These are phyloP conservation scores for Oryzias sinensis DNA, from an alignment of 2,797 vertebrate species.

Conservation along the genomic window DNA sequence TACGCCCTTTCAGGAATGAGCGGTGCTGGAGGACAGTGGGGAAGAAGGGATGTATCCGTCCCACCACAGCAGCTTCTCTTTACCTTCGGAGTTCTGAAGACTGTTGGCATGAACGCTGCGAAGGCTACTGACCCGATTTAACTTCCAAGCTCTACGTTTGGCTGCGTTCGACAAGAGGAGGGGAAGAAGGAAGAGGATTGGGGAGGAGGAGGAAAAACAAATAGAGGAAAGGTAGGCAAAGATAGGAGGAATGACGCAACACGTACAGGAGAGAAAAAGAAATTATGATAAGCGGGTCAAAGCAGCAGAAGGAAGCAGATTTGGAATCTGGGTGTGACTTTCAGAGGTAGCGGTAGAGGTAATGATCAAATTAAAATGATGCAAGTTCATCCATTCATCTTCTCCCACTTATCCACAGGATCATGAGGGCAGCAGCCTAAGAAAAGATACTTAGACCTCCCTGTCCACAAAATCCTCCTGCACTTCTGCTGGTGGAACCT, in stretches of 20 bases:
- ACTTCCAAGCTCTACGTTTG: conserved; percentile 92
- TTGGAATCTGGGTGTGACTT: conserved; percentile 10
- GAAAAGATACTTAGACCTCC: no score
- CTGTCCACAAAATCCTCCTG: no score
- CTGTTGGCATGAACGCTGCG: conserved; percentile 89
- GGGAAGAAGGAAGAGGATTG: conserved; percentile 63
- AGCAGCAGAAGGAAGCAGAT: conserved; percentile 10
- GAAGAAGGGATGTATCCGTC: no score
- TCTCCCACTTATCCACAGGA: no score
- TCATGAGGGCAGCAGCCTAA: no score
- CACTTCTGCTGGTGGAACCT: no score
- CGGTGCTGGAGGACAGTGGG: no score
- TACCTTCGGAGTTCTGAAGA: conserved; percentile 88
- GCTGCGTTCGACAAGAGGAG: conserved; percentile 84
- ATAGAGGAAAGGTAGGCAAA: conserved; percentile 9
- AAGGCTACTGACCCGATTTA: conserved; percentile 91
- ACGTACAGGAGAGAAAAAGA: conserved; percentile 50
- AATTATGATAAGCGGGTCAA: conserved; percentile 12
- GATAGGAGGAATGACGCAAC: neutral
- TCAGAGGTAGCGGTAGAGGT: neutral
- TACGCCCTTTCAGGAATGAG: no score
- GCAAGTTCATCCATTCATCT: no score
- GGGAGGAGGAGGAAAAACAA: conserved; percentile 55
- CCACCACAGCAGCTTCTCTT: conserved; percentile 19
- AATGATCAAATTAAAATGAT: no score